Conservation (phyloP, 2,113 vertebrate species). For the Notechis scutatus region DNA sequence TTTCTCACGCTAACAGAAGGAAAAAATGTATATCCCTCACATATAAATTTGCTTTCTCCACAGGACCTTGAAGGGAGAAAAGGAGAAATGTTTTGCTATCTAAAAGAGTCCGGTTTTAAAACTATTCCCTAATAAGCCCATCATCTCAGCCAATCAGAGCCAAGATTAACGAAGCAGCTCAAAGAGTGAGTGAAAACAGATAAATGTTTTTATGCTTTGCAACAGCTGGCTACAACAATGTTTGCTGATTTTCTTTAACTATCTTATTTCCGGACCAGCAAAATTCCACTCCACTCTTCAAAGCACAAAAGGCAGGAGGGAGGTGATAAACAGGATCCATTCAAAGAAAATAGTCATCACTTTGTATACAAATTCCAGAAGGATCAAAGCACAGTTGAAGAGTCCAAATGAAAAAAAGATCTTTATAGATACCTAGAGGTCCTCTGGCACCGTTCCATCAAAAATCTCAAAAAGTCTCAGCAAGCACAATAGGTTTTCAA, state of each 20-base stretch:
- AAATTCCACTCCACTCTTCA: conserved; percentile 9
- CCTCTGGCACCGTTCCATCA: not conserved
- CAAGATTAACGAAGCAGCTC: not conserved
- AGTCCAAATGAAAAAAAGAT: rapidly evolving
- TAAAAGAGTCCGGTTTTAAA: not conserved
- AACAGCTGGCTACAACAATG: conserved; percentile 21
- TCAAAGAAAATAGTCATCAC: conserved; percentile 54
- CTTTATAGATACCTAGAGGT: not conserved
- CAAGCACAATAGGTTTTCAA: not conserved
- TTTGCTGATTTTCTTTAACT: not conserved
- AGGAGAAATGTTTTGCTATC: not conserved
- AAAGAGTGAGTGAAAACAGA: not conserved
- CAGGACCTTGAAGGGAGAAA: not conserved
- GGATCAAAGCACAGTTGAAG: conserved; percentile 25
- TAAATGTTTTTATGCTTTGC: conserved; percentile 44
- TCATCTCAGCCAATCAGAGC: not conserved
- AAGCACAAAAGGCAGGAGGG: conserved; percentile 42
- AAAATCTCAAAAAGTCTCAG: not conserved
- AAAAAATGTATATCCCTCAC: not conserved
- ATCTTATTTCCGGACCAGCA: conserved; percentile 28
- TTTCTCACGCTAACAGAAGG: not conserved
- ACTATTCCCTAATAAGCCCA: not conserved
- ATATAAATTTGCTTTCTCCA: not conserved
- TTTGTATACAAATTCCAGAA: conserved; percentile 32
- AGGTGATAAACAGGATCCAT: conserved; percentile 48